Percentiles rank a stretch among this genome's conserved stretches.
These are phyloP conservation scores for Brachionus paranguensis DNA, from an alignment of 1,140 invertebrate genomes.

Conservation along the genomic window DNA sequence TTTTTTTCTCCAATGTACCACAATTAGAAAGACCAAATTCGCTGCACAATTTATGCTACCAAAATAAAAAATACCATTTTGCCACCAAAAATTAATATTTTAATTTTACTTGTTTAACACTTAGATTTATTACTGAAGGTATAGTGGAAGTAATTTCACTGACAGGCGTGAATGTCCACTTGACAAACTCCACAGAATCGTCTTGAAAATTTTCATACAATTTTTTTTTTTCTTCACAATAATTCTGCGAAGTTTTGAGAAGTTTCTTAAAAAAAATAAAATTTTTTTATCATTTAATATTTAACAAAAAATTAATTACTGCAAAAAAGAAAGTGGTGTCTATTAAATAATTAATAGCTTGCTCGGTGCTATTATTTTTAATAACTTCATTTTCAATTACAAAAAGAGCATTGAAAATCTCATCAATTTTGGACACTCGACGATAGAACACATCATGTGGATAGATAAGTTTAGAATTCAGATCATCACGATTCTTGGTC, in stretches of 20 bases:
- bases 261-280: neutral
- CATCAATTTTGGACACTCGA: conserved; percentile 29
- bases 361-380: conserved; percentile 14
- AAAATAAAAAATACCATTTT: neutral
- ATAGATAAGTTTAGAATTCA: neutral
- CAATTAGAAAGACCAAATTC: conserved; percentile 29
- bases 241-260: conserved; percentile 9
- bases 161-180: conserved; percentile 17
- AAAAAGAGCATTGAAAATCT: conserved; percentile 30
- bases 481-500: conserved; percentile 2
- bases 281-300: neutral
- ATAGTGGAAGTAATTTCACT: neutral
- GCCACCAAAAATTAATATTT: neutral
- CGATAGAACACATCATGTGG: conserved; percentile 29
- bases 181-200: neutral
- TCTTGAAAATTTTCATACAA: neutral
- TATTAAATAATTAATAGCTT: conserved; percentile 36
- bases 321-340: conserved; percentile 26
- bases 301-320: neutral
- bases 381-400: conserved; percentile 28
- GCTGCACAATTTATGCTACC: conserved; percentile 33
- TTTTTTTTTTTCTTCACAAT: conserved; percentile 16
- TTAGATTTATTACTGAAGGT: neutral
- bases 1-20: conserved; percentile 10
- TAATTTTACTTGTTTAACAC: conserved; percentile 21